Conservation (phyloP, 2,888 invertebrate species). For the Lissocephala sabroskyi region DNA sequence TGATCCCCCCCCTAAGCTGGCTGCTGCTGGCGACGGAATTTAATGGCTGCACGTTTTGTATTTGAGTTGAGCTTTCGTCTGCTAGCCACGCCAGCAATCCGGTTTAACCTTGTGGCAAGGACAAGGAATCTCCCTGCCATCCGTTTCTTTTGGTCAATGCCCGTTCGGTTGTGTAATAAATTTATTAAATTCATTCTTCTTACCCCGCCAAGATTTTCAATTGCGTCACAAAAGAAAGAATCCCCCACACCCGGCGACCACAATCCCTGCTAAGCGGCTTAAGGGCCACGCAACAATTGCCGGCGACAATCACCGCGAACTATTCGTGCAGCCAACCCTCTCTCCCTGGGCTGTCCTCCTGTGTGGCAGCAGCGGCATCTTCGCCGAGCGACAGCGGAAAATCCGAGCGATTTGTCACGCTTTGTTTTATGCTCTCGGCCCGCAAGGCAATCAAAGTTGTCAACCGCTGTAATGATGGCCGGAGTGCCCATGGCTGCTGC, state of each 20-base stretch:
- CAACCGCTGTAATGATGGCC: constrained; percentile 11
- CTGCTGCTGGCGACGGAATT: neutral
- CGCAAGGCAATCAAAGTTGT: constrained; percentile 14
- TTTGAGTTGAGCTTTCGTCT: neutral
- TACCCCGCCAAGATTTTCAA: neutral
- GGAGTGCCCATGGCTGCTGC: neutral
- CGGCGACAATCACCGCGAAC: constrained; percentile 3
- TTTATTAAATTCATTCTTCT: constrained; percentile 7
- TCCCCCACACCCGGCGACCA: constrained; percentile 3
- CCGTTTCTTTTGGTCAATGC: no score
- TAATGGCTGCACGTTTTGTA: constrained; percentile 1
- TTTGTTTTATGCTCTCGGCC: constrained; percentile 7
- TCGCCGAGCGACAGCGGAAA: constrained; percentile 9
- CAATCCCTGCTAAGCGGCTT: constrained; percentile 14
- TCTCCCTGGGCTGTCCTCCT: neutral
- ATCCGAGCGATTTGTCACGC: constrained; percentile 17
- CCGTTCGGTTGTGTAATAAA: constrained; percentile 4
- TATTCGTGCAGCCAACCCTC: neutral
- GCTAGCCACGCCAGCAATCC: no score
- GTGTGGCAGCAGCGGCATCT: constrained; percentile 2
- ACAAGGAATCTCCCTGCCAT: no score
- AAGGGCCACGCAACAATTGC: constrained; percentile 10
- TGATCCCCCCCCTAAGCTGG: neutral
- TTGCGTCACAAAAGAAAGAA: constrained; percentile 5
- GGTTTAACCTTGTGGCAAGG: no score